phyloP scores from a whole-genome alignment of 2,888 invertebrate species.

The Sepiola atlantica region DNA sequence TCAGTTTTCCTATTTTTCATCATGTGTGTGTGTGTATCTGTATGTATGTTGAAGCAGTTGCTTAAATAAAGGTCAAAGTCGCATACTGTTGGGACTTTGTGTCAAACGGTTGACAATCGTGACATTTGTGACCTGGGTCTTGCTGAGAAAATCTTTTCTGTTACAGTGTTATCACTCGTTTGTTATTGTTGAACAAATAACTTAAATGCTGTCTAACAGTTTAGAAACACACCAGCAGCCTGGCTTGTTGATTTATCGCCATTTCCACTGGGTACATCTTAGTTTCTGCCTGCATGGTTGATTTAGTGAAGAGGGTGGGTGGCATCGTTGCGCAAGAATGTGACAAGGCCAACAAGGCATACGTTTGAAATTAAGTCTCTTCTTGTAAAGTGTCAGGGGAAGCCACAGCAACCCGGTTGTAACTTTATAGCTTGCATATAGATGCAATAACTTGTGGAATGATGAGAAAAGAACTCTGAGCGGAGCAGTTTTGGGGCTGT shows the following conservation, averaged over 20 bases:
- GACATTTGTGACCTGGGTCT: no score
- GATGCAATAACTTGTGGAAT: neutral
- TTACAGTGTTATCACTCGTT: neutral
- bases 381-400: neutral
- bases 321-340: neutral
- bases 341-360: neutral
- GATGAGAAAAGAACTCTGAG: neutral
- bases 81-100: neutral
- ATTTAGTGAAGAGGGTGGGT: neutral
- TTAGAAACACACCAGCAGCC: neutral
- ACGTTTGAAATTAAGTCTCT: neutral
- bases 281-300: neutral
- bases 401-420: neutral
- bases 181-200: neutral
- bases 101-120: neutral
- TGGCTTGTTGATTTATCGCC: neutral
- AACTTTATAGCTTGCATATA: conserved; percentile 11
- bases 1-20: no score
- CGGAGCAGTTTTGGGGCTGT: neutral
- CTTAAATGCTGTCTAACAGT: neutral
- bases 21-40: no score
- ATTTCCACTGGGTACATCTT: neutral
- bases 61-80: neutral
- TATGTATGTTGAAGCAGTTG: no score
- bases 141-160: no score